Percentiles rank a stretch among this genome's conserved stretches.
Evolutionary conservation across 2,113 vertebrate species (phyloP).

Genomic region (Synodontis membranacea): DNA sequence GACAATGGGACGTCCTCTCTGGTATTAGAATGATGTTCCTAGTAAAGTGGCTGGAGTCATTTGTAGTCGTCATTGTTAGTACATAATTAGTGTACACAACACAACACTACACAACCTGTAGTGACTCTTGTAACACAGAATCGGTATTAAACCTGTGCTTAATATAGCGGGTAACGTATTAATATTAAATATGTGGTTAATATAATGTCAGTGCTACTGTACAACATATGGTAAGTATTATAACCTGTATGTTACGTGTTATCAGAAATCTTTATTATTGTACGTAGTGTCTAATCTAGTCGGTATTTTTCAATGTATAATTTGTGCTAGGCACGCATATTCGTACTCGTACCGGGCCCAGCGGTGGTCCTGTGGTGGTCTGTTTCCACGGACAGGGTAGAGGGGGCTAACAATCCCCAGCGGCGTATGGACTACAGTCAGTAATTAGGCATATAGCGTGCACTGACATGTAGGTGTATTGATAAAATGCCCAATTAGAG

Average conservation of each 20-base stretch:
- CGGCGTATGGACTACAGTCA: neutral
- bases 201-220: neutral
- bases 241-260: neutral
- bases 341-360: neutral
- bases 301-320: neutral
- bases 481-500: neutral
- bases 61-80: neutral
- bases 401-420: neutral
- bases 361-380: neutral
- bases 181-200: neutral
- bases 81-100: neutral
- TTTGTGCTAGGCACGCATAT: neutral
- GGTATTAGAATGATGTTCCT: neutral
- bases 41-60: neutral
- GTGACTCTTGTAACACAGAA: neutral
- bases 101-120: neutral
- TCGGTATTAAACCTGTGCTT: neutral
- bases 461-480: no score
- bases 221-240: neutral
- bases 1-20: neutral
- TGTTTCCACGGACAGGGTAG: neutral
- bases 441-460: neutral
- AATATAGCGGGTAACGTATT: no score
- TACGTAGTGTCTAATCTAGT: neutral
- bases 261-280: neutral